phyloP scores from a whole-genome alignment of 2,113 vertebrate genomes.

The Rousettus leschenaultii region DNA sequence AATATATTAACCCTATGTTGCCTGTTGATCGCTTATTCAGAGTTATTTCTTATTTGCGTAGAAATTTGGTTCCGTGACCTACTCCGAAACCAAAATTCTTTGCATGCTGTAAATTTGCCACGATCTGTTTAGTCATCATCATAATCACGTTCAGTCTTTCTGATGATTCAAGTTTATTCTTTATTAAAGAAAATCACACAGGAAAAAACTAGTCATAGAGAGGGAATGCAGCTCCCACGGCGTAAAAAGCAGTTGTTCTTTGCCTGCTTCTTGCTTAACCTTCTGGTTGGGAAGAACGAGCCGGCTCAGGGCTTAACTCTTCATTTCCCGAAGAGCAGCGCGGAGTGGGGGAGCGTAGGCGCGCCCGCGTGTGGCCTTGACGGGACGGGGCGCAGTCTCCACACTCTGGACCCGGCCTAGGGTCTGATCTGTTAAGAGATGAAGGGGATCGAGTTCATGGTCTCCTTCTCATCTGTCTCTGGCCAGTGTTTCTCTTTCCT shows the following conservation, averaged over 20 bases:
- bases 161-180: slow-evolving; percentile 17
- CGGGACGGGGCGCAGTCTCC: too few species aligned
- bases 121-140: neutral
- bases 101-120: neutral
- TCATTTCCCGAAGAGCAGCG: neutral
- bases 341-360: neutral
- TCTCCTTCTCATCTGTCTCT: neutral
- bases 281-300: neutral
- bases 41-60: neutral
- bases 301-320: neutral
- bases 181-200: slow-evolving; percentile 21
- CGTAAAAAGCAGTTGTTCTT: neutral
- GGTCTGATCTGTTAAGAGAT: neutral
- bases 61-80: neutral
- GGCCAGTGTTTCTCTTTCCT: neutral
- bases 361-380: neutral
- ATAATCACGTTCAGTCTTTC: neutral
- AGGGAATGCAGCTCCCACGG: neutral
- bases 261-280: neutral
- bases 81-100: neutral
- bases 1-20: neutral
- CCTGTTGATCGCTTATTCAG: neutral
- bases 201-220: neutral
- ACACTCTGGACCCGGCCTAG: neutral
- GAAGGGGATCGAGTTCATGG: neutral